Evolutionary conservation across 1,140 invertebrate species (phyloP), one percentile per base, ranked within the genome.

Genomic region (Drosophila bifasciata): DNA sequence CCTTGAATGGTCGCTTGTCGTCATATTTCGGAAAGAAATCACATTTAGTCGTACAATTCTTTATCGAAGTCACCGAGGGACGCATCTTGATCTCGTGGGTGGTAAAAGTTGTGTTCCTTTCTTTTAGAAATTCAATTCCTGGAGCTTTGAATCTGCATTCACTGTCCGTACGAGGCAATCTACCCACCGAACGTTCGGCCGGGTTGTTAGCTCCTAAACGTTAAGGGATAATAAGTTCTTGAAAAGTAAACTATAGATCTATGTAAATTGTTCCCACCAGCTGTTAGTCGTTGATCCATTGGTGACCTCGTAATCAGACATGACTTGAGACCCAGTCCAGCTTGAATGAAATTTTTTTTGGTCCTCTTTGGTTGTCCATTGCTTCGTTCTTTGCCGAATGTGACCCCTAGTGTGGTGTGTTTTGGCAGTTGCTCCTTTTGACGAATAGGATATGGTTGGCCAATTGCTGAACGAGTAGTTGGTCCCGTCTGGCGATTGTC

Each of bases 91-190:
- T 41, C 51, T 88, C 84, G 3, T 78, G 80, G 0, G 60, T 48
- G 0, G 28, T 25, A 2, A 74, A 45, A 5, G 78, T 49, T 6
- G 36, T 57, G 0, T 59, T 62, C 5, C 63, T 45, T 9, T 53
- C 58, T 4, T 48, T 74, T 0, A 89, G 57, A 25, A 69, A 89
- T 7, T 63, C 41, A 5, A 88, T 52, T 1, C 83, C 83, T 0
- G 83, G 83, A 0, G 84, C 57, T 5, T 72, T 60, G 11, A 72
- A 76, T 2, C 61, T 62, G 9, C 83, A 88, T 17, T 88, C 84
- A 43, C 83, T 86, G 58, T 88, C 69, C 8, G 81, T 83, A 7
- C 73, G 74, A 0, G 81, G 77, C 28, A 83, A 15, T 59, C 59
- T 72, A 0, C 56, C 61, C 3, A 70, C 75, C 8, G 57, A 59